Conservation (phyloP, 2,888 invertebrate genomes). For the Hirtodrosophila alboralis region DNA sequence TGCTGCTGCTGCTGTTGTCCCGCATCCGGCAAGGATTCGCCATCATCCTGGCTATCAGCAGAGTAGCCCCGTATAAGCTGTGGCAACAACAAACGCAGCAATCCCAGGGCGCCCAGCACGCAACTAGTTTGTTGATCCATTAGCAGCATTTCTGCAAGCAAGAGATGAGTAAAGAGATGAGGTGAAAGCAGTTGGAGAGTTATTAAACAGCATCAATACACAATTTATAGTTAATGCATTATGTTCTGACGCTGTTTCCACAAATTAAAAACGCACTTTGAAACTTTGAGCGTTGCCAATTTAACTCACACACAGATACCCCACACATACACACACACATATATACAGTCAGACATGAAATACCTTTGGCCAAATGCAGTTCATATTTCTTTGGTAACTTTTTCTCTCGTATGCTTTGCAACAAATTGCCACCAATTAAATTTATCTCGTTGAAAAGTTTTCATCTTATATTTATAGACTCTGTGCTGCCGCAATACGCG, state of each 20-base stretch:
- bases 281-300: slow-evolving; percentile 63
- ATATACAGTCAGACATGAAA: slow-evolving; percentile 17
- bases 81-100: slow-evolving; percentile 87
- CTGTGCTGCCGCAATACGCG: slow-evolving; percentile 22
- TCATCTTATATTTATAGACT: slow-evolving; percentile 80
- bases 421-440: slow-evolving; percentile 82
- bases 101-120: slow-evolving; percentile 88
- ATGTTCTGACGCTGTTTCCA: slow-evolving; percentile 46
- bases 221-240: slow-evolving; percentile 42
- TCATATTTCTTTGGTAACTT: slow-evolving; percentile 73
- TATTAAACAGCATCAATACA: slow-evolving; percentile 23
- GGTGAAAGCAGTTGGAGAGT: slow-evolving; percentile 1
- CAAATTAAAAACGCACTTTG: slow-evolving; percentile 72
- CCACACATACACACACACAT: slow-evolving; percentile 16
- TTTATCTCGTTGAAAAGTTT: slow-evolving; percentile 82
- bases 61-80: slow-evolving; percentile 83
- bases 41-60: slow-evolving; percentile 64
- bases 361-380: slow-evolving; percentile 71
- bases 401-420: slow-evolving; percentile 64
- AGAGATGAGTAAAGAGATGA: slow-evolving; percentile 4
- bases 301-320: slow-evolving; percentile 49
- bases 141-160: slow-evolving; percentile 77
- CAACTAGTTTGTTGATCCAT: slow-evolving; percentile 84
- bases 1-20: slow-evolving; percentile 40
- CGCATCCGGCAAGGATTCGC: slow-evolving; percentile 55